Base-by-base conservation (phyloP, 2,797 vertebrate genomes). In the Chelon labrosus region DNA sequence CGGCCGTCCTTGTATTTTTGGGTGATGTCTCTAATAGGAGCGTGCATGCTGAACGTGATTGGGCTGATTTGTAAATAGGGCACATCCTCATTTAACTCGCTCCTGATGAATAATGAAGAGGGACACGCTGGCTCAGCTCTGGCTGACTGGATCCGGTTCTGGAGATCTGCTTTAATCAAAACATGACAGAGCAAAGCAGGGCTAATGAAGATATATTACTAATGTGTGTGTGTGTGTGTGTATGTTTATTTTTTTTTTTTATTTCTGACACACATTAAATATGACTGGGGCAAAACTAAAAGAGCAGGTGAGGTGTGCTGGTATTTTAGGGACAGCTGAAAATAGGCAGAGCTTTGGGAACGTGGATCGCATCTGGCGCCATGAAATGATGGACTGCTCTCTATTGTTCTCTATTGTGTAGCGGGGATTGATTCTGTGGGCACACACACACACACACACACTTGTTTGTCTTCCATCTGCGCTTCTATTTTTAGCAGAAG, bases 91-190 rank as follows among this genome's bases (percentile, higher is more conserved):
- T 88, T 88, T 84, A 73, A 78, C 68, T 61, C 31, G 57, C 51
- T 84, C 75, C 78, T 65, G 31, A 80, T 88, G 72, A 90, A 86
- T 88, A 85, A 91, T 88, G 76, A 75, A 87, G 75, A 61, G 53
- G 42, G 49, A 54, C 16, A 2, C 22, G 61, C 65, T 57, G 64
- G 49, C 71, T 64, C 70, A 35, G 75, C 67, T 56, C 17, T 31
- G n/a, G 44, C 52, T 10, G 14, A 38, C 37, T 47, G 56, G 27
- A 38, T 57, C 14, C 41, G 4, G 9, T 65, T 65, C 61, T 59
- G 35, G 41, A 62, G 44, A 77, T 74, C 70, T 9, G 62, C 41
- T 62, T 78, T 82, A 64, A 65, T 65, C 0, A 7, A 50, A 61
- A 66, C 68, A 72, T 41, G 76, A 77, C 72, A 25, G 54, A 67